phyloP scores from a whole-genome alignment of 2,113 vertebrate species.

The Labrus mixtus region DNA sequence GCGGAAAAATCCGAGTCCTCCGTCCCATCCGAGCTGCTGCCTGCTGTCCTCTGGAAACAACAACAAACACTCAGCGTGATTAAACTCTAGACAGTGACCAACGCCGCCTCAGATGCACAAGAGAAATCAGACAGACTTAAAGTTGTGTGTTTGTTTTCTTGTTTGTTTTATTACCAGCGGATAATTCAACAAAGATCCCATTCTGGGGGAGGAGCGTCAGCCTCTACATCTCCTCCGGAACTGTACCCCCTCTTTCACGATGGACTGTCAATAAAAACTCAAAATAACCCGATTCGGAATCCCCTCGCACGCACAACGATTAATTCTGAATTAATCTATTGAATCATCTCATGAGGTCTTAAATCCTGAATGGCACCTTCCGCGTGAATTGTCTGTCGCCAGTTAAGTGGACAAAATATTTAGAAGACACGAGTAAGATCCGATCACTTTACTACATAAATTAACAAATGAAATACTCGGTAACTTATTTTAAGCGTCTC shows the following conservation, averaged over 20 bases:
- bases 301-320: too few species aligned
- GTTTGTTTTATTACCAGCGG: conserved; percentile 62
- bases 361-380: neutral
- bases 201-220: conserved; percentile 36
- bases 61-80: neutral
- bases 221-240: conserved; percentile 9
- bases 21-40: conserved; percentile 96
- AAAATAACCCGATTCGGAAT: neutral
- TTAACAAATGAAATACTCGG: neutral
- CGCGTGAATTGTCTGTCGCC: neutral
- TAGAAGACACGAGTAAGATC: neutral
- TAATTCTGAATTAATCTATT: too few species aligned
- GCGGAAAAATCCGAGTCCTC: conserved; percentile 98
- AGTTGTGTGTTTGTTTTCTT: neutral
- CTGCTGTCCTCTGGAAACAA: conserved; percentile 88
- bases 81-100: neutral
- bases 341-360: neutral
- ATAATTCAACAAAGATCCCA: conserved; percentile 73
- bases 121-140: neutral
- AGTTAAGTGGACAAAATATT: neutral
- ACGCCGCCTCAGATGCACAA: neutral
- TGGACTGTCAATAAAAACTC: conserved; percentile 18
- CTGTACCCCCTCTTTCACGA: neutral
- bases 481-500: neutral
- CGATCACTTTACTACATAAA: neutral